Evolutionary conservation across 2,888 invertebrate species (phyloP), one percentile per base, ranked within the genome.

Genomic region (Plebejus anna): DNA sequence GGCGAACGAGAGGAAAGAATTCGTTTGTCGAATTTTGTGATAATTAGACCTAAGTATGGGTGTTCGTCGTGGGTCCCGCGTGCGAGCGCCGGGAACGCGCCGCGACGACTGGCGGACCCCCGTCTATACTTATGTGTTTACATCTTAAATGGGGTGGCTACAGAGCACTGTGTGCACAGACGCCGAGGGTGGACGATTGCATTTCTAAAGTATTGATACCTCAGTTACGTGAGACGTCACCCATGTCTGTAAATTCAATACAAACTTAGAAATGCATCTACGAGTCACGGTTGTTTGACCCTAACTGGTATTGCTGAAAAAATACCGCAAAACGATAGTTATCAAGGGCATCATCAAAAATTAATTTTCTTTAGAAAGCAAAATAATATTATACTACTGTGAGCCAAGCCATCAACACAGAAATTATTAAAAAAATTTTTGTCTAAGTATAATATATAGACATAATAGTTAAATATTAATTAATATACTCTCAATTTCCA

Each of bases 111-210:
- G 89, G 81, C 80, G 80, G 82, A 82, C 85, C 87, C 87, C 84
- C 83, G 81, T 76, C 85, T 91, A 91, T 92, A 92, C 89, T 89
- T 92, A 87, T 90, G 85, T 90, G 91, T 92, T 91, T 92, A 91
- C 92, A 90, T 91, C 92, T 91, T 90, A 89, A 91, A 91, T 90
- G 89, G 90, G 89, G 90, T 89, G 86, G 81, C 85, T 82, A 83
- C 81, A 91, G 92, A 86, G 86, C 87, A 82, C 73, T 77, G 22
- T 4, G 22, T 6, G 28, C n/a, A 57, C 76, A 81, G 80, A 82
- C 77, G 57, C 59, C 61, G 72, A 11, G 55, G 75, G 42, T 22
- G 42, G 13, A 72, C 61, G 47, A 38, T 38, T 47, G 9, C 47
- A 47, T 47, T 47, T 47, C 47, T 47, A 47, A 47, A 47, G 9